Conservation (phyloP, 2,888 invertebrate genomes). For the Chymomyza amoena region DNA sequence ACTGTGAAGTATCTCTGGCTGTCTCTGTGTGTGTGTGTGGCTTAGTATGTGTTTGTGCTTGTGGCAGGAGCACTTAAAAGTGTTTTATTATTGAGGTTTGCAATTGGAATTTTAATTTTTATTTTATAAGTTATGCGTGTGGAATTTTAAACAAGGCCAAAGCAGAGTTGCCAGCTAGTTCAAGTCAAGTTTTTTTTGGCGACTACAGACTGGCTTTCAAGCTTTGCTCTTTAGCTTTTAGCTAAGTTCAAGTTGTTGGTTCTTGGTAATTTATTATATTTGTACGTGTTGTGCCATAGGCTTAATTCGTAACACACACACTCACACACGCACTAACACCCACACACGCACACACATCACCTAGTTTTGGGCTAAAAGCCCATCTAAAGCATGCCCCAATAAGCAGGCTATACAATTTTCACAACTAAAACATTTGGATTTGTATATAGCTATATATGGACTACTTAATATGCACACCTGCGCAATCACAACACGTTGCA, state of each 20-base stretch:
- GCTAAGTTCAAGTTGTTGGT: conserved; percentile 21
- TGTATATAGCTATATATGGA: conserved; percentile 2
- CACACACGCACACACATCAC: not conserved
- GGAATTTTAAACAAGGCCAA: conserved; percentile 57
- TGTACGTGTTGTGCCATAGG: conserved; percentile 43
- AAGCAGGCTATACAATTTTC: conserved; percentile 33
- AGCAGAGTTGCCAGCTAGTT: not conserved
- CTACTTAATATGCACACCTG: conserved; percentile 70
- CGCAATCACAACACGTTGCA: conserved; percentile 37
- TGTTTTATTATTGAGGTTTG: conserved; percentile 67
- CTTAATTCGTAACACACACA: conserved; percentile 2
- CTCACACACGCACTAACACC: not conserved
- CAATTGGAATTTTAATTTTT: conserved; percentile 70
- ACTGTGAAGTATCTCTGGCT: not conserved
- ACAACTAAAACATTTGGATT: not conserved
- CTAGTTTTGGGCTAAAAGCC: conserved; percentile 25
- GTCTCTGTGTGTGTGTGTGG: not conserved
- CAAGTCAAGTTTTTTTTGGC: conserved; percentile 4
- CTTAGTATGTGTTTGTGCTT: not conserved
- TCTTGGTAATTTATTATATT: conserved; percentile 62
- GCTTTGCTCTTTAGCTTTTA: conserved; percentile 31
- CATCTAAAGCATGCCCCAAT: conserved; percentile 51
- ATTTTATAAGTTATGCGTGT: conserved; percentile 67
- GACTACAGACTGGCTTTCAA: conserved; percentile 27
- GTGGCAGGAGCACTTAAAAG: conserved; percentile 52